Conservation (phyloP, 2,113 vertebrate species). For the Anhinga anhinga region DNA sequence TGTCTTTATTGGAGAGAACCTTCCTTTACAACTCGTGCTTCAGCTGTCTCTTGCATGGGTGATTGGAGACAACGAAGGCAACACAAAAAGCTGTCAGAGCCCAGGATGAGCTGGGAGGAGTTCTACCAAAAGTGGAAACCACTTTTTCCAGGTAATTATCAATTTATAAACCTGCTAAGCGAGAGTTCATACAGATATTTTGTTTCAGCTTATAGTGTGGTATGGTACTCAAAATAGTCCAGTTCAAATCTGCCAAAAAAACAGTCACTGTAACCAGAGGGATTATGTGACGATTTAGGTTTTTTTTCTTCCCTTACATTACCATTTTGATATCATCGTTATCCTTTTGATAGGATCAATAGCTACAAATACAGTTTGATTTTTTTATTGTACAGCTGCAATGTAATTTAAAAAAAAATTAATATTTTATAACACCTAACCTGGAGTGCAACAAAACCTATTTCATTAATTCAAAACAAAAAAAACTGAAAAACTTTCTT, state of each 20-base stretch:
- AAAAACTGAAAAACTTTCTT: not conserved
- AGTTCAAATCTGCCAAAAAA: not conserved
- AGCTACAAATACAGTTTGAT: not conserved
- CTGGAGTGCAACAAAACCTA: not conserved
- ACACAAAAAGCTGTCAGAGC: not conserved
- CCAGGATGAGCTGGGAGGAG: not conserved
- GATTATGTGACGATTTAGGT: fast-evolving
- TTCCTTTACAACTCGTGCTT: not conserved
- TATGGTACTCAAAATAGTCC: not conserved
- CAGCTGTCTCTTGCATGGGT: fast-evolving
- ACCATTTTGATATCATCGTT: not conserved
- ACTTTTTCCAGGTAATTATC: not conserved
- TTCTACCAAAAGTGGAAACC: not conserved
- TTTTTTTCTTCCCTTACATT: not conserved
- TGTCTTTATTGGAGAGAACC: not conserved
- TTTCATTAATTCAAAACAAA: not conserved
- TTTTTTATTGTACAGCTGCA: not conserved
- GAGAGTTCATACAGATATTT: not conserved
- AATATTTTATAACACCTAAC: not conserved
- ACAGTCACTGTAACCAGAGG: not conserved
- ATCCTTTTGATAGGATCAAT: not conserved
- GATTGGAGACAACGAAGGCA: not conserved
- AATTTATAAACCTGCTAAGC: not conserved
- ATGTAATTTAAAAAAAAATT: not conserved
- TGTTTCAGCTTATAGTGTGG: not conserved